Conservation (phyloP, 2,113 vertebrate species). For the Montifringilla adamsi region DNA sequence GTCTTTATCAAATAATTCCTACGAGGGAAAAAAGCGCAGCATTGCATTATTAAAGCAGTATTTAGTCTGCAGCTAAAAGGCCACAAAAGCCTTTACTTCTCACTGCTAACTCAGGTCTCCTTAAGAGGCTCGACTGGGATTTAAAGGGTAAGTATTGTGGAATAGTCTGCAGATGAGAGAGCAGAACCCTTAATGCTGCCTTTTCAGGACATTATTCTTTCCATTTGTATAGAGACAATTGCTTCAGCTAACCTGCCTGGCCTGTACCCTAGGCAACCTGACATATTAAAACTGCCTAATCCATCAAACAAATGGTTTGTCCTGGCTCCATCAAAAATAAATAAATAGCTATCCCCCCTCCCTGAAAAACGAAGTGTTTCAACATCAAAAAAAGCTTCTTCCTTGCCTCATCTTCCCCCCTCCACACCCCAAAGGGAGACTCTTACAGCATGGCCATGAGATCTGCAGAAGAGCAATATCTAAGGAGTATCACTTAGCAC, state of each 20-base stretch:
- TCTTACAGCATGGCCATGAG: neutral
- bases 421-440: neutral
- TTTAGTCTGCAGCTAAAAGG: slow-evolving; percentile 15
- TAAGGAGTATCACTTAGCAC: neutral
- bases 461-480: neutral
- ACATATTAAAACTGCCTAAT: slow-evolving; percentile 66
- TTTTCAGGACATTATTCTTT: slow-evolving; percentile 46
- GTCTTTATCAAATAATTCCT: neutral
- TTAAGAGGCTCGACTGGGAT: neutral
- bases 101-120: slow-evolving; percentile 2
- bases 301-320: slow-evolving; percentile 61
- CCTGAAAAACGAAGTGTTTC: slow-evolving; percentile 19
- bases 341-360: slow-evolving; percentile 31
- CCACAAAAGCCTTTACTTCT: neutral
- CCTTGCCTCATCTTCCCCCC: neutral
- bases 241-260: slow-evolving; percentile 52
- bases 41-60: neutral
- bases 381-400: neutral
- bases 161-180: neutral
- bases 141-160: slow-evolving; percentile 46
- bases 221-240: slow-evolving; percentile 48
- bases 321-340: slow-evolving; percentile 25
- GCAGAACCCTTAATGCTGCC: neutral
- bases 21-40: fast-evolving
- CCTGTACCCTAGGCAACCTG: slow-evolving; percentile 63